phyloP scores from a whole-genome alignment of 2,113 vertebrate species.

The Pycnonotus jocosus region DNA sequence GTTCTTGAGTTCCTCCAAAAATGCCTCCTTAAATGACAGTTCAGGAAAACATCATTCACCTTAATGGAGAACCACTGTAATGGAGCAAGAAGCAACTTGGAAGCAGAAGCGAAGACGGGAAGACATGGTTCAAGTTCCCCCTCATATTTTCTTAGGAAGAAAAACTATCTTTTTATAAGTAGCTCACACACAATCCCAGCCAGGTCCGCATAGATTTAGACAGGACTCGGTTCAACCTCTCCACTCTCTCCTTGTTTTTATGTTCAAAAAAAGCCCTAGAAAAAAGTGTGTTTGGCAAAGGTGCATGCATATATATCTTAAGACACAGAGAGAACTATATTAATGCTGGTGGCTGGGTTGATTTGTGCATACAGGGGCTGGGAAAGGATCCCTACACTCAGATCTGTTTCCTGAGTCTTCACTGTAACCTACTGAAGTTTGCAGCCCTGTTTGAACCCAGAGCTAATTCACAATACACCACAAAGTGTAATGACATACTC shows the following conservation, averaged over 20 bases:
- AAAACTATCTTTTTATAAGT: slow-evolving; percentile 36
- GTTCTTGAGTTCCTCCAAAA: not conserved
- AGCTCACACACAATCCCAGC: not conserved
- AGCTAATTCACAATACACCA: not conserved
- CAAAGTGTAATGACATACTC: not conserved
- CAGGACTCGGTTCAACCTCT: not conserved
- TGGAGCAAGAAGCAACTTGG: slow-evolving; percentile 57
- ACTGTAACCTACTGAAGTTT: not conserved
- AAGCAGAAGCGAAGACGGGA: not conserved
- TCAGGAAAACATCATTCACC: slow-evolving; percentile 58
- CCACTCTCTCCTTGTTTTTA: not conserved
- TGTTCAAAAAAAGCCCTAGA: not conserved
- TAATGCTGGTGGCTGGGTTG: not conserved
- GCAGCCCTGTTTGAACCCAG: not conserved
- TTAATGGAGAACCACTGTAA: slow-evolving; percentile 54
- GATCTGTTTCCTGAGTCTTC: not conserved
- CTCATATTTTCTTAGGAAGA: slow-evolving; percentile 35
- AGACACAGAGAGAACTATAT: not conserved
- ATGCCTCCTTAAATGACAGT: slow-evolving; percentile 23
- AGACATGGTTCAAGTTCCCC: slow-evolving; percentile 15
- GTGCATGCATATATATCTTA: not conserved
- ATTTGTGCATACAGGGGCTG: not conserved
- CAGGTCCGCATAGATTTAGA: not conserved
- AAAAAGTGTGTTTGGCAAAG: not conserved
- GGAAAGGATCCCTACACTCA: not conserved